Conservation (phyloP, 2,888 invertebrate species). For the Agriotes lineatus region DNA sequence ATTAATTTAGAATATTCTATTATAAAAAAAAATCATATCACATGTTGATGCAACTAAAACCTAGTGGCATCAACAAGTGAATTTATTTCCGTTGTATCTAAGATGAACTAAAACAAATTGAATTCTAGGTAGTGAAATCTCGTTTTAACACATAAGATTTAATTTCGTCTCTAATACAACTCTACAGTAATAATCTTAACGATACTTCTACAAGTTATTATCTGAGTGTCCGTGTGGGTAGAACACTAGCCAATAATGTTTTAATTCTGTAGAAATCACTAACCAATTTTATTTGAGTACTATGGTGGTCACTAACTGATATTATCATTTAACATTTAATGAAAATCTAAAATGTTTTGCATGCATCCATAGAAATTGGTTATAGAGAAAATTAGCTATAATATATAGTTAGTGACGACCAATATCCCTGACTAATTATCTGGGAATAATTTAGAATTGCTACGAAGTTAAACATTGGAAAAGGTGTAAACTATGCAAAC, state of each 20-base stretch:
- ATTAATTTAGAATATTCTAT: slow-evolving; percentile 48
- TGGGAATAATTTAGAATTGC: slow-evolving; percentile 48
- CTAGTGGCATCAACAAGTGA: slow-evolving; percentile 10
- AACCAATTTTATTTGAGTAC: slow-evolving; percentile 38
- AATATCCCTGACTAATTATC: slow-evolving; percentile 23
- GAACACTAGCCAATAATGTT: slow-evolving; percentile 31
- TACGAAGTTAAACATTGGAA: slow-evolving; percentile 43
- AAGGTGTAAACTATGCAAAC: background rate
- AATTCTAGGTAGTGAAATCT: slow-evolving; percentile 41
- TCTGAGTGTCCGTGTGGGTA: slow-evolving; percentile 27
- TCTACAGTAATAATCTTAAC: slow-evolving; percentile 12
- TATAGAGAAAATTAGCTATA: background rate
- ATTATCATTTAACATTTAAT: slow-evolving; percentile 18
- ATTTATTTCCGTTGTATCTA: slow-evolving; percentile 7
- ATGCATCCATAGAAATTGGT: slow-evolving; percentile 4
- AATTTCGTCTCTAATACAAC: slow-evolving; percentile 23
- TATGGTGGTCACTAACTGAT: slow-evolving; percentile 28
- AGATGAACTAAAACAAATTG: slow-evolving; percentile 15
- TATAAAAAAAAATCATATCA: slow-evolving; percentile 31
- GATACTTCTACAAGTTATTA: slow-evolving; percentile 30
- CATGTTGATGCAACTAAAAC: slow-evolving; percentile 12
- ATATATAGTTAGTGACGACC: slow-evolving; percentile 16
- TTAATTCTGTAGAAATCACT: slow-evolving; percentile 39
- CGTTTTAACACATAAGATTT: slow-evolving; percentile 30
- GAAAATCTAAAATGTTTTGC: background rate